A percentile compares a stretch with the other conserved stretches of the same genome.
Conservation (phyloP, 1,140 invertebrate genomes). For the Zaprionus africanus region DNA sequence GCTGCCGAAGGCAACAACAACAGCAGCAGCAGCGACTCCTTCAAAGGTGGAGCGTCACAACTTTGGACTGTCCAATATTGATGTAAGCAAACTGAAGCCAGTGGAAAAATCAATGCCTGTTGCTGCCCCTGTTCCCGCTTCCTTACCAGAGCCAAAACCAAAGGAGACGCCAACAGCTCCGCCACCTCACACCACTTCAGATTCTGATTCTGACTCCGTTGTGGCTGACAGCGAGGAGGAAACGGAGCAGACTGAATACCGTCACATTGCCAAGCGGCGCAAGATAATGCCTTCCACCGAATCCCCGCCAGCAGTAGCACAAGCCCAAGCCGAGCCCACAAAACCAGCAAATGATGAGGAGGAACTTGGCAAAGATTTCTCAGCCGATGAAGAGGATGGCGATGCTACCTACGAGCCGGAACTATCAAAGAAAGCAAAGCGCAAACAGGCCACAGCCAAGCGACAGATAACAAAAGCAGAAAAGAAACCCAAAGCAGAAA, state of each 20-base stretch:
- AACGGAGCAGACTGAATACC: constrained; percentile 57
- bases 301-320: constrained; percentile 3
- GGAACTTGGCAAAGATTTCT: constrained; percentile 53
- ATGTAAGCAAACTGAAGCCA: constrained; percentile 61
- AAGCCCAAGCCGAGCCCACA: not conserved
- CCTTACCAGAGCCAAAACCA: not conserved
- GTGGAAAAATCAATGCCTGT: not conserved
- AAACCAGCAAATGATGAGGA: not conserved
- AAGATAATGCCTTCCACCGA: constrained; percentile 40
- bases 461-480: constrained; percentile 35
- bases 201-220: constrained; percentile 75
- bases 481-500: constrained; percentile 54
- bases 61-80: constrained; percentile 66
- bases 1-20: not conserved
- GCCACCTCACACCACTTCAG: not conserved
- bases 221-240: constrained; percentile 80
- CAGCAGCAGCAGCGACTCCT: not conserved
- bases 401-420: constrained; percentile 63
- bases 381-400: constrained; percentile 59
- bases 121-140: not conserved
- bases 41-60: constrained; percentile 44
- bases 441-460: constrained; percentile 56
- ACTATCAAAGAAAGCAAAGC: constrained; percentile 32
- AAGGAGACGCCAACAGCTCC: not conserved
- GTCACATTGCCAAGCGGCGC: constrained; percentile 72